Conservation (phyloP, 2,888 invertebrate species). For the Liopterus haemorrhoidalis region DNA sequence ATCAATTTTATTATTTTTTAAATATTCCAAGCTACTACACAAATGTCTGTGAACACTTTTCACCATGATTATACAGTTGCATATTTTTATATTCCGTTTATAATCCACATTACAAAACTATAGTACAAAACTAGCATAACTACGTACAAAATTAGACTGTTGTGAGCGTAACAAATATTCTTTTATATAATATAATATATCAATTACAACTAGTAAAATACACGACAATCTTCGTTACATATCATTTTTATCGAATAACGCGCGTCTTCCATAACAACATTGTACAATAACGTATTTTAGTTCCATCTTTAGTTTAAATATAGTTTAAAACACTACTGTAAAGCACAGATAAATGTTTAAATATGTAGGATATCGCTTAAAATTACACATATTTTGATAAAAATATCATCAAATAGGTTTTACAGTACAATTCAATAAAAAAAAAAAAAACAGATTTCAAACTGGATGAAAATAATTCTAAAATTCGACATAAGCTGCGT, state of each 20-base stretch:
- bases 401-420: too few species aligned
- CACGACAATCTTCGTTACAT: constrained; percentile 17
- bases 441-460: too few species aligned
- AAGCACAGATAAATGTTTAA: too few species aligned
- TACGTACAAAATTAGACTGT: constrained; percentile 51
- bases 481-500: too few species aligned
- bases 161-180: constrained; percentile 43
- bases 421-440: too few species aligned
- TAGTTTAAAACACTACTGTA: too few species aligned
- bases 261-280: constrained; percentile 15
- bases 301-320: constrained; percentile 3
- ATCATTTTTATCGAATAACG: constrained; percentile 13
- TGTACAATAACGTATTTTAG: constrained; percentile 7
- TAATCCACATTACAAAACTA: constrained; percentile 50
- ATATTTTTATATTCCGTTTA: constrained; percentile 12
- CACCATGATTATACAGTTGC: constrained; percentile 32
- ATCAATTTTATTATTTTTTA: constrained; percentile 40
- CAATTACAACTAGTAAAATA: too few species aligned
- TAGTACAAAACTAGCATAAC: constrained; percentile 55
- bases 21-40: constrained; percentile 42
- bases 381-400: too few species aligned
- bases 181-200: constrained; percentile 21
- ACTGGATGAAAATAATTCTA: too few species aligned
- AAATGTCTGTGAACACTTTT: constrained; percentile 40
- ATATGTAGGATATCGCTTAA: too few species aligned